Percentiles rank a stretch among this genome's conserved stretches.
Evolutionary conservation across 2,888 invertebrate genomes (phyloP).

Genomic region (Steromphala cineraria): DNA sequence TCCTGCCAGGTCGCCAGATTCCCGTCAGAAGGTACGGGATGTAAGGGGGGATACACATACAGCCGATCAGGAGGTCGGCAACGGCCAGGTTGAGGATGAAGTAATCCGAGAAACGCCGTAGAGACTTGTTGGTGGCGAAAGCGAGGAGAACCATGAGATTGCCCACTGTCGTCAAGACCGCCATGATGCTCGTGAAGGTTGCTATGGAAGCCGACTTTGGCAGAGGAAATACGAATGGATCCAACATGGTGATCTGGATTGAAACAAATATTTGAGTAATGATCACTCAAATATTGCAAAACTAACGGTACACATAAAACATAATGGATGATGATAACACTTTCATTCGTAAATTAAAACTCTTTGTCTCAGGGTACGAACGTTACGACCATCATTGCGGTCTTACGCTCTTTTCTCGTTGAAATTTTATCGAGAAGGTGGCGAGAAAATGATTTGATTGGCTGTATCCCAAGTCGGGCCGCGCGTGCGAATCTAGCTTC

Average conservation of each 20-base stretch:
- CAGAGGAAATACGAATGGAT: background rate
- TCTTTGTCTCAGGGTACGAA: too few relatives aligned
- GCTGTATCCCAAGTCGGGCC: too few relatives aligned
- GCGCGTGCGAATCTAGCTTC: too few relatives aligned
- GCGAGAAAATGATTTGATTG: too few relatives aligned
- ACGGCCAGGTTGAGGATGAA: constrained; percentile 58
- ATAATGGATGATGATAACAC: too few relatives aligned
- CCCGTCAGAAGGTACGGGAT: constrained; percentile 48
- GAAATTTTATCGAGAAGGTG: too few relatives aligned
- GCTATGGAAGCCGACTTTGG: constrained; percentile 23
- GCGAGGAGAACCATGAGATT: constrained; percentile 52
- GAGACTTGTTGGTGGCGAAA: constrained; percentile 43
- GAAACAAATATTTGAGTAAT: too few relatives aligned
- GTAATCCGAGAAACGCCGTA: constrained; percentile 56
- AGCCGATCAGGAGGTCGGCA: constrained; percentile 55
- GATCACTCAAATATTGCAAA: too few relatives aligned
- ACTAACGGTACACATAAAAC: too few relatives aligned
- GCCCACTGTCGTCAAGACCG: constrained; percentile 40
- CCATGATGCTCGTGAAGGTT: constrained; percentile 33
- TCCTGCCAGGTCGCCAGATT: constrained; percentile 44
- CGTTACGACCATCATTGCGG: too few relatives aligned
- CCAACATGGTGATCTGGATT: background rate
- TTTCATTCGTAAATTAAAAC: too few relatives aligned
- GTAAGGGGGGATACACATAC: constrained; percentile 45
- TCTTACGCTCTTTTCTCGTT: too few relatives aligned